phyloP scores from a whole-genome alignment of 1,140 invertebrate genomes.

The Agrilus planipennis region DNA sequence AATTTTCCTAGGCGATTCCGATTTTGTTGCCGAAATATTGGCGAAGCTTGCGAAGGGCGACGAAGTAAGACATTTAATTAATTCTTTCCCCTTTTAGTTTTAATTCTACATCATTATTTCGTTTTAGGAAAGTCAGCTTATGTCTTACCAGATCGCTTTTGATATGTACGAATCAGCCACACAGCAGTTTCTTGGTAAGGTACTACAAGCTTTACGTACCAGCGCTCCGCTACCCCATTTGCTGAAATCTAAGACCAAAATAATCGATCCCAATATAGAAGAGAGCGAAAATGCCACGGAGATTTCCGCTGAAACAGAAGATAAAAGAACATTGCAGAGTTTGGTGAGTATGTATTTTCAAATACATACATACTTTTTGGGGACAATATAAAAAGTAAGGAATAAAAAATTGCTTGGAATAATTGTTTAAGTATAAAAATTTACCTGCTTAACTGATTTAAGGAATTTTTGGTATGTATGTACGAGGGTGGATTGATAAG shows the following conservation, averaged over 20 bases:
- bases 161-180: conserved; percentile 98
- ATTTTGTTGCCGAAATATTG: conserved; percentile 80
- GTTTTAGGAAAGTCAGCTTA: conserved; percentile 49
- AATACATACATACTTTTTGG: too few species aligned
- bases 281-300: conserved; percentile 16
- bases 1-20: conserved; percentile 89
- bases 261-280: conserved; percentile 45
- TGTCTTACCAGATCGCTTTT: conserved; percentile 99
- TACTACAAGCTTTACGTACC: conserved; percentile 68
- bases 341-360: conserved; percentile 31
- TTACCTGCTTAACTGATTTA: too few species aligned
- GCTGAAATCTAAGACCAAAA: conserved; percentile 56
- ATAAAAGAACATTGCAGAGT: conserved; percentile 30
- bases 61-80: too few species aligned
- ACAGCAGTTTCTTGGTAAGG: conserved; percentile 88
- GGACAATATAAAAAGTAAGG: neutral
- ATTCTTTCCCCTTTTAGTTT: too few species aligned
- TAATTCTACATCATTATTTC: neutral
- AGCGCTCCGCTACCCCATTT: conserved; percentile 77
- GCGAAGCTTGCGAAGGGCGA: conserved; percentile 75
- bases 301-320: neutral
- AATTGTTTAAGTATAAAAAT: neutral
- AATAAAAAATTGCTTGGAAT: neutral
- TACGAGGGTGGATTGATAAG: too few species aligned
- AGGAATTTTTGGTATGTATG: too few species aligned